A percentile compares a stretch with the other conserved stretches of the same genome.
phyloP scores from a whole-genome alignment of 2,797 vertebrate genomes.

The Anguilla pacifica region DNA sequence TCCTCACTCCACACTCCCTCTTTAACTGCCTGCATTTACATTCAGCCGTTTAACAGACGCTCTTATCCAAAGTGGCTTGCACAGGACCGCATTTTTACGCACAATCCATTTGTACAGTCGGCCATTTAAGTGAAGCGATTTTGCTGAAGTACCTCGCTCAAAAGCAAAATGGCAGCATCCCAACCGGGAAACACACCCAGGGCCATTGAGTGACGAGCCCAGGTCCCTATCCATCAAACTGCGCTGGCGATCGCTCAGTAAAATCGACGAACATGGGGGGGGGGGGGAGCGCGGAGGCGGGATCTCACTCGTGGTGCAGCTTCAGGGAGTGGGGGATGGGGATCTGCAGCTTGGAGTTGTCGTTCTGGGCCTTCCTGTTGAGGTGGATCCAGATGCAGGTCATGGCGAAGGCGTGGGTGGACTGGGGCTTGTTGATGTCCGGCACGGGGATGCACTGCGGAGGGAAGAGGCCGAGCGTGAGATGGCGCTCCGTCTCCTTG shows the following conservation, averaged over 20 bases:
- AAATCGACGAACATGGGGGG: background rate
- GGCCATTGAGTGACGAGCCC: background rate
- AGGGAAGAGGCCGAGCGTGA: conserved; percentile 28
- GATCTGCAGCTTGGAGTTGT: conserved; percentile 94
- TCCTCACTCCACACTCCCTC: background rate
- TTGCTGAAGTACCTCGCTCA: background rate
- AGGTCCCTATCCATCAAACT: background rate
- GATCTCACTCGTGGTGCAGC: conserved; percentile 91
- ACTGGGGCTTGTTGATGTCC: conserved; percentile 98
- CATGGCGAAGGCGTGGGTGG: conserved; percentile 98
- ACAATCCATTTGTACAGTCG: background rate
- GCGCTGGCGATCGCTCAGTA: background rate
- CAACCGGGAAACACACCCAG: background rate
- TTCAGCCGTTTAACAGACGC: background rate
- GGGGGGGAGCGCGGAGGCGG: background rate
- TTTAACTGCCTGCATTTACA: background rate
- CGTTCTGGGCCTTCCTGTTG: conserved; percentile 96
- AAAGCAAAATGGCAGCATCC: background rate
- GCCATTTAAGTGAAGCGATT: background rate
- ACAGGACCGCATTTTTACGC: background rate
- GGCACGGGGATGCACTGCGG: conserved; percentile 95
- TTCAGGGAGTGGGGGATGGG: conserved; percentile 97
- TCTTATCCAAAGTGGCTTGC: background rate
- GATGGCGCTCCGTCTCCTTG: background rate
- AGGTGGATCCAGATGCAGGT: conserved; percentile 99